Base-by-base conservation (phyloP, 2,797 vertebrate genomes). In the Esox lucius region DNA sequence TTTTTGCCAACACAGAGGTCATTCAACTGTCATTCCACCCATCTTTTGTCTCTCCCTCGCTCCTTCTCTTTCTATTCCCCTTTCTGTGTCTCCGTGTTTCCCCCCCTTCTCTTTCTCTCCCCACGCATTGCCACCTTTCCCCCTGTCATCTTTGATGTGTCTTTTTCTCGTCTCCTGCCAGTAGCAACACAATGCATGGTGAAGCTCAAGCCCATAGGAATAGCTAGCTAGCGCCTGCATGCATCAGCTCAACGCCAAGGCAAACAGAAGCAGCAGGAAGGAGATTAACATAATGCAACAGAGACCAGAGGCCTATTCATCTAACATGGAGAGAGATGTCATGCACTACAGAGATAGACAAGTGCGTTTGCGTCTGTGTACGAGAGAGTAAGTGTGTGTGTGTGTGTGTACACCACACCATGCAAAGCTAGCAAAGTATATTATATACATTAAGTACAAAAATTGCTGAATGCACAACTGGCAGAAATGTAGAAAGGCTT, bases 211-310 rank as follows among this genome's bases (percentile, higher is more conserved):
- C 89, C 83, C 83, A 56, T 66, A 90, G 88, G 87, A 89, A 83
- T 78, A 84, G 78, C 4, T 24, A 61, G 56, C 56, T 61, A 61
- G 56, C 56, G 56, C 56, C 22, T 61, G 56, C 12, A 61, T 61
- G 68, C 80, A 85, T 83, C 83, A 84, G 78, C 83, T 85, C 84
- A 66, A 75, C 15, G 78, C 86, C 86, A 87, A 72, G 75, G 73
- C 51, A 75, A 75, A 82, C 77, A 64, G 24, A 81, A 79, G 75
- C 79, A 78, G 87, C n/a, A 31, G 79, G 76, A 81, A 82, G 75
- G 22, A 81, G 86, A 89, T 91, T 88, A 89, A 78, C 82, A 86
- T 76, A 87, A 87, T 80, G 85, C 69, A 77, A 75, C n/a, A 11
- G 79, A 83, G 74, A 86, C 83, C 80, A 77, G 80, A 73, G 78